A percentile compares a stretch with the other conserved stretches of the same genome.
Evolutionary conservation across 2,113 vertebrate species (phyloP).

Genomic region (Caloenas nicobarica): DNA sequence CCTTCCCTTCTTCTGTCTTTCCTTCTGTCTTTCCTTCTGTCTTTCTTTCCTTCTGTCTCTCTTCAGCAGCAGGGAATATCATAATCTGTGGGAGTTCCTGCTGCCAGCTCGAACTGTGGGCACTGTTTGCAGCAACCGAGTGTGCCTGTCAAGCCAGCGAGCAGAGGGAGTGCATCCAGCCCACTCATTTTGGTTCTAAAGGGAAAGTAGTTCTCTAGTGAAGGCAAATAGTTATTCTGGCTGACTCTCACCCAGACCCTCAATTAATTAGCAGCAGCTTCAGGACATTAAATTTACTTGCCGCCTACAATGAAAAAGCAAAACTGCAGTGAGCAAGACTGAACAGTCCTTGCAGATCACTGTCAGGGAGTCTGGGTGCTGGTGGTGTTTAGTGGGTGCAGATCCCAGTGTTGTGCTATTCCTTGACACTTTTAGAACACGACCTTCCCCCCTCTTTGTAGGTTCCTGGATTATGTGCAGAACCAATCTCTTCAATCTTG

Average conservation of each 20-base stretch:
- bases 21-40: background rate
- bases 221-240: background rate
- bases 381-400: background rate
- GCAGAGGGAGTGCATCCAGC: background rate
- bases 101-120: background rate
- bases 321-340: background rate
- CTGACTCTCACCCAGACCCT: background rate
- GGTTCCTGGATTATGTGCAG: background rate
- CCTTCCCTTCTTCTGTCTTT: rapidly evolving
- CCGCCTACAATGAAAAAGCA: background rate
- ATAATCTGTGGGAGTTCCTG: background rate
- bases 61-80: background rate
- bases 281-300: background rate
- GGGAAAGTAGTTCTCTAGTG: background rate
- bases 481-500: background rate
- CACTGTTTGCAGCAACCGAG: background rate
- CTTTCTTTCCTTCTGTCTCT: too few relatives aligned
- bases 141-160: background rate
- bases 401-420: background rate
- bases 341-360: background rate
- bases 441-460: background rate
- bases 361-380: background rate
- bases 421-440: background rate
- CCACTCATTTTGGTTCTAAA: background rate
- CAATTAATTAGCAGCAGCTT: background rate